phyloP scores from a whole-genome alignment of 2,888 invertebrate species.

The Limnephilus auricula region DNA sequence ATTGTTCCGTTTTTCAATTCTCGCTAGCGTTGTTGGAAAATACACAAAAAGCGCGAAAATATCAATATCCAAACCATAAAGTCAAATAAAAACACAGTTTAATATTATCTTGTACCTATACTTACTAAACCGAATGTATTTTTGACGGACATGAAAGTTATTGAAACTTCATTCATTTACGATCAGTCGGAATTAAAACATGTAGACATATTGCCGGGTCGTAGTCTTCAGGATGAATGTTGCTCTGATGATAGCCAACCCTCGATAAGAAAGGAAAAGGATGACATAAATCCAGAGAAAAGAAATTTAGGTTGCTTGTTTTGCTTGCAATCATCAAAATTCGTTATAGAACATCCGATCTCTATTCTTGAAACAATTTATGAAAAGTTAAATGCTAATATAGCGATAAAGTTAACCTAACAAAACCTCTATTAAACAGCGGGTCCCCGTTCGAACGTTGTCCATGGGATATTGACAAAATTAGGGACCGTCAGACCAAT shows the following conservation, averaged over 20 bases:
- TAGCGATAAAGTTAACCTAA: not conserved
- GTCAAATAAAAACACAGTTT: too few species aligned
- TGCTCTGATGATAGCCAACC: not conserved
- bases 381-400: not conserved
- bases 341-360: not conserved
- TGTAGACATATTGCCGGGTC: not conserved
- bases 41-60: too few species aligned
- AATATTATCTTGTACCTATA: too few species aligned
- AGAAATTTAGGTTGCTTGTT: too few species aligned
- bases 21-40: not conserved
- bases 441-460: not conserved
- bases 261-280: not conserved
- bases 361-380: not conserved
- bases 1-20: not conserved
- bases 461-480: constrained; percentile 59
- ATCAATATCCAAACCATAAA: too few species aligned
- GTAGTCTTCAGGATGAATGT: not conserved
- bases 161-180: too few species aligned
- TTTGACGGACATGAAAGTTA: not conserved
- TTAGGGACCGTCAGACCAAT: constrained; percentile 59
- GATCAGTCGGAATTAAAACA: not conserved
- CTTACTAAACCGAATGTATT: not conserved
- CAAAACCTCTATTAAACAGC: not conserved
- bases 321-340: too few species aligned
- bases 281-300: not conserved